Base-by-base conservation (phyloP, 64 coral and sea anemone genomes). In the Catalaphyllia jardinei region DNA sequence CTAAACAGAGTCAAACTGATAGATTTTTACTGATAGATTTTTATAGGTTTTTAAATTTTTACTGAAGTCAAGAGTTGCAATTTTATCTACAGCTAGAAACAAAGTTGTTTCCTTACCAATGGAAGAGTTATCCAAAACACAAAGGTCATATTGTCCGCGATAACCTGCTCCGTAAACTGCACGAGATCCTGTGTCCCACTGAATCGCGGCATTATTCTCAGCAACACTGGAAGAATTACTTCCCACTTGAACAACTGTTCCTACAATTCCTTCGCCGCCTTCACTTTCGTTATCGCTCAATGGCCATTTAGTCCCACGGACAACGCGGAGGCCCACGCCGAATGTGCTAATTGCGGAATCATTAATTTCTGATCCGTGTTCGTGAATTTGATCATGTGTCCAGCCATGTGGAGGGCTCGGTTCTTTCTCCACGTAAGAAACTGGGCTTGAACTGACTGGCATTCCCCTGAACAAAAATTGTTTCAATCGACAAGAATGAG, bases 141-240 rank as follows among this genome's bases (percentile, higher is more conserved):
- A 31, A 29, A 91, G 31, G n/a, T 91, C 72, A 27, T 29, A 71
- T 7, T 77, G 25, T 1, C 60, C 89, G 67, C 77, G 29, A 51
- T 63, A 61, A 7, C 72, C 81, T 8, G 80, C 80, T 67, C 38
- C 50, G 72, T 86, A 91, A 11, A 50, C 46, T 6, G 31, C 80
- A 15, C 38, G 24, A 12, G 30, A 61, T 20, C 89, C 89, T 2
- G 25, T 64, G 17, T 91, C 89, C 89, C 89, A 91, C 18, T 86
- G 80, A 2, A 91, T 62, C 89, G 57, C 38, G 8, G 55, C 80
- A 20, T 18, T 91, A 17, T 80, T 55, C 9, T 88, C 73, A 22
- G 73, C 38, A 27, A 35, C 11, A 42, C 18, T 20, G 25, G 29
- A 12, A 24, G 67, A n/a, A 10, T 89, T 33, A 17, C 52, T 31